A percentile compares a stretch with the other conserved stretches of the same genome.
Evolutionary conservation across 2,797 vertebrate genomes (phyloP).

Genomic region (Platyrinchus mystaceus): DNA sequence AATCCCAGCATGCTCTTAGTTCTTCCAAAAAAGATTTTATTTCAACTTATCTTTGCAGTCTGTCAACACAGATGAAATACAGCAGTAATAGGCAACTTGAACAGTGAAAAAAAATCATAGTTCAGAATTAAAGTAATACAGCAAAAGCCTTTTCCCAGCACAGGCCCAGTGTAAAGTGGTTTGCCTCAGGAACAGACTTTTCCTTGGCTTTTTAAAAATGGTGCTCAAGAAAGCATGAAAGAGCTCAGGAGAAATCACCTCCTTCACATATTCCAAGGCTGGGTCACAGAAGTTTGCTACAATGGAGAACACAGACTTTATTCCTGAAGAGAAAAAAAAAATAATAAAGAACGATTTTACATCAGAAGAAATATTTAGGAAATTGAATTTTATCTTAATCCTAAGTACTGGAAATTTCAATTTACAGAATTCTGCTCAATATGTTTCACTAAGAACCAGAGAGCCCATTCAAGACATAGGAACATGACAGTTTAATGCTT

Average conservation of each 20-base stretch:
- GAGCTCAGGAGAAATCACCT: not conserved
- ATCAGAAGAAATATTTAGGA: not conserved
- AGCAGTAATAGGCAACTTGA: not conserved
- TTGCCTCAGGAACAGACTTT: not conserved
- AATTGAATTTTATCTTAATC: not conserved
- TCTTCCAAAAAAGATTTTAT: not conserved
- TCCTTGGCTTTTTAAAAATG: not conserved
- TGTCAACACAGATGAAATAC: not conserved
- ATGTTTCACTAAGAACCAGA: not conserved
- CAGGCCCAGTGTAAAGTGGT: not conserved
- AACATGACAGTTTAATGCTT: not conserved
- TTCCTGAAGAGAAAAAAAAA: constrained; percentile 30
- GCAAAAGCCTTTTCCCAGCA: not conserved
- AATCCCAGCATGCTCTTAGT: not conserved
- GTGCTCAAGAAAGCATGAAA: not conserved
- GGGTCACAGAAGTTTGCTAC: constrained; percentile 2
- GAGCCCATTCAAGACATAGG: not conserved
- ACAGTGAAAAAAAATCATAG: not conserved
- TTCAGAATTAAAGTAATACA: not conserved
- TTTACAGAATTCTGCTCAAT: not conserved
- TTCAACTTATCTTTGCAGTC: not conserved
- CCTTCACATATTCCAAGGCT: not conserved
- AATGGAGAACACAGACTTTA: constrained; percentile 29
- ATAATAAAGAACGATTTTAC: not conserved
- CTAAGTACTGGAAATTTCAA: not conserved